Conservation (phyloP, 2,797 vertebrate species). For the Sarcoramphus papa region DNA sequence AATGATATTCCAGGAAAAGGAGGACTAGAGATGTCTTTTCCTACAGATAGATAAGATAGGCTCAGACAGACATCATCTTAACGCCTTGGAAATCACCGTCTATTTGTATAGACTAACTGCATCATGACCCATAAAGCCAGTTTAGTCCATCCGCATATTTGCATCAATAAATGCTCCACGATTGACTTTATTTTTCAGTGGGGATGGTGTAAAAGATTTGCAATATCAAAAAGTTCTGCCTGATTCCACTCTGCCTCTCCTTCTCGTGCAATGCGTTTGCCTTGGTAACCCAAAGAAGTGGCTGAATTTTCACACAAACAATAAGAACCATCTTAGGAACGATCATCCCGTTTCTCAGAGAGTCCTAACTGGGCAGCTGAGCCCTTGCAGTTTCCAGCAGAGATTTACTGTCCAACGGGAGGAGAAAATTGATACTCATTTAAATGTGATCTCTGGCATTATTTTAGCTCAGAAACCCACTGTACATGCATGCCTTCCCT, state of each 20-base stretch:
- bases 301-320: background rate
- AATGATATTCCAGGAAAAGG: background rate
- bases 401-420: background rate
- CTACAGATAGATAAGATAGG: rapidly evolving
- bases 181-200: rapidly evolving
- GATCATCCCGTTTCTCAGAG: rapidly evolving
- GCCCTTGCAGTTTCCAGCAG: background rate
- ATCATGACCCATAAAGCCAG: background rate
- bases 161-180: rapidly evolving
- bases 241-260: background rate
- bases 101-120: rapidly evolving
- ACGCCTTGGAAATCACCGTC: background rate
- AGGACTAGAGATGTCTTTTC: background rate
- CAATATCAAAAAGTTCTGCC: background rate
- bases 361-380: background rate
- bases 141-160: rapidly evolving
- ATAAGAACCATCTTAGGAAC: background rate
- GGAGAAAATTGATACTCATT: rapidly evolving
- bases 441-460: background rate
- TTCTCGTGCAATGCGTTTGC: rapidly evolving
- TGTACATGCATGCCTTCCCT: rapidly evolving
- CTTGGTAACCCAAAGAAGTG: rapidly evolving
- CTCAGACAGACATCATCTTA: background rate
- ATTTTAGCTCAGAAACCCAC: background rate
- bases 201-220: background rate